These are phyloP conservation scores for Pomatostomus ruficeps DNA, from an alignment of 2,113 vertebrate species.

Conservation along the genomic window DNA sequence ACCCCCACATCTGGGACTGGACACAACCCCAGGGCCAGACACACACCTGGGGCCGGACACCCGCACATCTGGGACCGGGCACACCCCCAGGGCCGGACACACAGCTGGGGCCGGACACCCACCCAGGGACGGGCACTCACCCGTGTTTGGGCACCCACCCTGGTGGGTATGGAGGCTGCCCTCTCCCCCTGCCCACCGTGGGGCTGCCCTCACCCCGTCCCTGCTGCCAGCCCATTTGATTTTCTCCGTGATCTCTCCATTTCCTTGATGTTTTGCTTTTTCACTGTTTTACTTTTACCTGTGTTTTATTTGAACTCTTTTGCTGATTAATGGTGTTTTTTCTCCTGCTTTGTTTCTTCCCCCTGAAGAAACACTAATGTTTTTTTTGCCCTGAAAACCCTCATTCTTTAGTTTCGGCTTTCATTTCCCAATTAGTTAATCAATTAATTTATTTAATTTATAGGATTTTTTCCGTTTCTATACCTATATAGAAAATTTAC, in stretches of 20 bases:
- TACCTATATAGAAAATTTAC: neutral
- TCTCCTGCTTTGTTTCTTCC: neutral
- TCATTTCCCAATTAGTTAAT: neutral
- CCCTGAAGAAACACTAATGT: neutral
- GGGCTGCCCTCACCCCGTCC: neutral
- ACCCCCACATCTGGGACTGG: neutral
- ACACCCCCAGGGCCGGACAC: too few species aligned
- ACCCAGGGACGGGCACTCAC: too few species aligned
- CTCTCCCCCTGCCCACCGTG: neutral
- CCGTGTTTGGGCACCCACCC: neutral
- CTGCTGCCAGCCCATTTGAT: neutral
- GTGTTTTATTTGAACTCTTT: neutral
- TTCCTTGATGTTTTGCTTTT: neutral
- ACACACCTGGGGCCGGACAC: neutral
- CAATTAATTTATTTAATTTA: neutral
- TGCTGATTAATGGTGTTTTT: neutral
- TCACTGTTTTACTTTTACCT: neutral
- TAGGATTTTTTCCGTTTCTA: too few species aligned
- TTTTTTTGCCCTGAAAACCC: neutral
- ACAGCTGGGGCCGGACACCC: neutral
- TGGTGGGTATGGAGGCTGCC: too few species aligned
- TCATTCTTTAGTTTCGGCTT: neutral
- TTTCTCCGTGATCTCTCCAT: neutral
- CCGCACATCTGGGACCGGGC: too few species aligned
- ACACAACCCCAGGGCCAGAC: neutral